phyloP scores from a whole-genome alignment of 23 tunicate species.

The Halocynthia aurantium region DNA sequence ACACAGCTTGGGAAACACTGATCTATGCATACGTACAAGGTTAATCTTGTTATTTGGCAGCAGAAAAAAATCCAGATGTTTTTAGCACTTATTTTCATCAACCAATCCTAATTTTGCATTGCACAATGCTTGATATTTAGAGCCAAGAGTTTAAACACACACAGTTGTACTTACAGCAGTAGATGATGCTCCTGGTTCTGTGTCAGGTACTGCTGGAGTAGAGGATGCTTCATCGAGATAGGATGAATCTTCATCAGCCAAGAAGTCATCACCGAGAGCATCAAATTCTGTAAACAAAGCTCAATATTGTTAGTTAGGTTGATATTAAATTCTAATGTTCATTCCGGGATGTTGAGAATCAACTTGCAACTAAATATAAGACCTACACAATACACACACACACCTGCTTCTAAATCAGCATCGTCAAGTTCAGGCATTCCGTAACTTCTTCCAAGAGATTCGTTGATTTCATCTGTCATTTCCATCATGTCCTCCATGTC shows the following conservation, averaged over 20 bases:
- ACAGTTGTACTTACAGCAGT: slow-evolving; percentile 18
- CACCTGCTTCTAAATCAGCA: slow-evolving; percentile 95
- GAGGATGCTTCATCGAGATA: slow-evolving; percentile 75
- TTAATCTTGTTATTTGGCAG: background rate
- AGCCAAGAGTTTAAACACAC: no score
- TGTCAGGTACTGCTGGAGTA: slow-evolving; percentile 70
- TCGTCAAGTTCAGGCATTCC: slow-evolving; percentile 98
- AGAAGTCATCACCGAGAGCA: slow-evolving; percentile 96
- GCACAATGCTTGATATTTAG: no score
- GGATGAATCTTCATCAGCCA: slow-evolving; percentile 60
- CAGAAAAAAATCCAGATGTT: background rate
- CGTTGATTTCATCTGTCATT: slow-evolving; percentile 92
- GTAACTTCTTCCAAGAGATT: slow-evolving; percentile 84
- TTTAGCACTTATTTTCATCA: no score
- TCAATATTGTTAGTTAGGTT: background rate
- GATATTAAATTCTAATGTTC: no score
- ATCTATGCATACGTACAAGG: background rate
- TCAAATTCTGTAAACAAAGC: slow-evolving; percentile 63
- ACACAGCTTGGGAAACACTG: no score
- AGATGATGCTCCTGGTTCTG: slow-evolving; percentile 51
- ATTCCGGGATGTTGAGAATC: no score
- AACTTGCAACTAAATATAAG: background rate
- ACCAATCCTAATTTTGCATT: no score
- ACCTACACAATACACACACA: background rate
- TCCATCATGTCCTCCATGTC: slow-evolving; percentile 98